These are phyloP conservation scores for Drosophila trichaetosa DNA, from an alignment of 2,888 invertebrate genomes.

Conservation along the genomic window DNA sequence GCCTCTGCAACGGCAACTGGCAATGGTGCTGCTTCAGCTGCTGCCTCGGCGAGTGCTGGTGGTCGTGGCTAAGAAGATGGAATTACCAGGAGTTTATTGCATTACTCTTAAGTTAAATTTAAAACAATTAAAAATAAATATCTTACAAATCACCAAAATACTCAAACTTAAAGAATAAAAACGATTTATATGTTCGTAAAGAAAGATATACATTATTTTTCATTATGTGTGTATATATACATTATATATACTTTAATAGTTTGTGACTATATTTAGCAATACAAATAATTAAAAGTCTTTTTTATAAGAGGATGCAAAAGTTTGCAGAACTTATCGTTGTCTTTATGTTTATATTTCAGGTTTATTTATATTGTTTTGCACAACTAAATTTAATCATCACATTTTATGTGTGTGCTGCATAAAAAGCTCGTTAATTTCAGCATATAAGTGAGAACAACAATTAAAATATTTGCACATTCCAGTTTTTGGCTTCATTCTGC, in stretches of 20 bases:
- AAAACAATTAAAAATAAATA: constrained; percentile 9
- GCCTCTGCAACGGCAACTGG: constrained; percentile 33
- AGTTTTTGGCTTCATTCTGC: constrained; percentile 1
- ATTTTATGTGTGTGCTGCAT: constrained; percentile 23
- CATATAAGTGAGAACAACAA: constrained; percentile 57
- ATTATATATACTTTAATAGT: not conserved
- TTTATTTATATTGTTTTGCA: constrained; percentile 10
- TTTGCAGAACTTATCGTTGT: not conserved
- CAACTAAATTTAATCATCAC: constrained; percentile 9
- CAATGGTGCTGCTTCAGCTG: constrained; percentile 27
- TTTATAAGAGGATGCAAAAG: not conserved
- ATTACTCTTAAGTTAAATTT: not conserved
- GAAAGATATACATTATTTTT: too few species aligned
- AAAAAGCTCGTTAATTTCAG: constrained; percentile 45
- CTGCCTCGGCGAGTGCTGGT: constrained; percentile 32
- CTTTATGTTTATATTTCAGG: constrained; percentile 25
- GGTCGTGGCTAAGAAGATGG: constrained; percentile 24
- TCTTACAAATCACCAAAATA: not conserved
- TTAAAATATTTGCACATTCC: constrained; percentile 62
- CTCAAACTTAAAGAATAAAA: not conserved
- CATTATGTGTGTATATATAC: not conserved
- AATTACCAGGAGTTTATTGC: not conserved
- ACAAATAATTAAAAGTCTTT: not conserved
- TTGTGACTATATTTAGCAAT: not conserved
- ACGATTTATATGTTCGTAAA: not conserved